Conservation (phyloP, 2,888 invertebrate genomes). For the Perizoma affinitatum region DNA sequence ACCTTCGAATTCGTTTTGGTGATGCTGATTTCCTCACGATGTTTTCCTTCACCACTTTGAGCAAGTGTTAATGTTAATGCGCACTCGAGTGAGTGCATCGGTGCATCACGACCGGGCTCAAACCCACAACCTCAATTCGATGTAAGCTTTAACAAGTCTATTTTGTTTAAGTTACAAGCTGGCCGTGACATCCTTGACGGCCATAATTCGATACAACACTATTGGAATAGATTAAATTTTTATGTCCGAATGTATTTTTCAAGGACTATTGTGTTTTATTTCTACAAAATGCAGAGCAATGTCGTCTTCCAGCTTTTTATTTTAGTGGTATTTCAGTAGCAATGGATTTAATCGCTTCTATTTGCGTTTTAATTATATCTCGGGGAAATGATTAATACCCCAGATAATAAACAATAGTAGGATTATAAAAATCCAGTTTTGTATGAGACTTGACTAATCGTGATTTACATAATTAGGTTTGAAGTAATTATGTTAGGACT, state of each 20-base stretch:
- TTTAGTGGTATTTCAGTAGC: no score
- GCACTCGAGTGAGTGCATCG: conserved; percentile 3
- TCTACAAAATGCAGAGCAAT: not conserved
- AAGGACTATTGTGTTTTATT: not conserved
- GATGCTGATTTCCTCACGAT: no score
- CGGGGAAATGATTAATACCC: not conserved
- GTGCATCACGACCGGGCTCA: no score
- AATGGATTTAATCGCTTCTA: not conserved
- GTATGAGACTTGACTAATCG: conserved; percentile 2
- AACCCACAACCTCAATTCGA: no score
- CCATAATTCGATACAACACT: not conserved
- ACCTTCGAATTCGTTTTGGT: no score
- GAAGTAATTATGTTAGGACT: no score
- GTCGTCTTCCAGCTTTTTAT: not conserved
- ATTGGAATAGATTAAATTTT: not conserved
- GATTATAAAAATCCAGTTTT: conserved; percentile 11
- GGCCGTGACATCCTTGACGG: not conserved
- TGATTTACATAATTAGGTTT: no score
- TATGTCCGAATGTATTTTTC: not conserved
- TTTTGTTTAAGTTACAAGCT: no score
- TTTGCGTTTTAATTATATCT: conserved; percentile 5
- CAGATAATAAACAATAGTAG: conserved; percentile 16
- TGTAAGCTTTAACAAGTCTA: no score
- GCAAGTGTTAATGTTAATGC: not conserved
- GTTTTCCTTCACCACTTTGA: no score